Percentiles rank a stretch among this genome's conserved stretches.
phyloP scores from a whole-genome alignment of 2,888 invertebrate genomes.

The Archips xylosteana region DNA sequence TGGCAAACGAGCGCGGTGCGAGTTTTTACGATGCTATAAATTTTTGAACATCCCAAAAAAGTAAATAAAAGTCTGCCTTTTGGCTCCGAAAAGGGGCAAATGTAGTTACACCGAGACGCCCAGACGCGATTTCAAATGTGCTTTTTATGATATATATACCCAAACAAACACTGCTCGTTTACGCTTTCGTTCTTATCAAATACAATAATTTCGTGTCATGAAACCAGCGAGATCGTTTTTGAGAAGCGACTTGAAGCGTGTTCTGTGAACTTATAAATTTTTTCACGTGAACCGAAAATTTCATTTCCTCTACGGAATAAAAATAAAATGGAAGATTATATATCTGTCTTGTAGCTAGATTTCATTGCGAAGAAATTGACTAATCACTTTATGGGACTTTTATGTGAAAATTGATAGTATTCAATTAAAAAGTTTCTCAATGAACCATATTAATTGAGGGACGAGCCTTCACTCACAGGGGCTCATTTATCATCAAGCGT shows the following conservation, averaged over 20 bases:
- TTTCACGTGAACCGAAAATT: conserved; percentile 12
- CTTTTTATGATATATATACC: conserved; percentile 51
- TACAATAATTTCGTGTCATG: conserved; percentile 32
- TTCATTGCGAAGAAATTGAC: background rate
- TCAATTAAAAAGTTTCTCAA: conserved; percentile 40
- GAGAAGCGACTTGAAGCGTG: conserved; percentile 2
- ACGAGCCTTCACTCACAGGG: conserved; percentile 9
- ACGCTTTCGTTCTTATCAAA: conserved; percentile 39
- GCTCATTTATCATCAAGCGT: conserved; percentile 61
- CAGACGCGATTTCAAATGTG: conserved; percentile 58
- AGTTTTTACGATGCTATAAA: conserved; percentile 79
- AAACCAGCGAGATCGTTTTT: conserved; percentile 15
- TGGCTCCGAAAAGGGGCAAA: conserved; percentile 61
- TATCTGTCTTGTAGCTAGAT: background rate
- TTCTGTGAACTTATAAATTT: conserved; percentile 12
- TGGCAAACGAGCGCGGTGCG: conserved; percentile 67
- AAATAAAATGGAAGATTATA: background rate
- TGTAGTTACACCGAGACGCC: conserved; percentile 54
- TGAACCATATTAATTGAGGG: conserved; percentile 15
- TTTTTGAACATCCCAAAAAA: conserved; percentile 78
- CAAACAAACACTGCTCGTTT: conserved; percentile 46
- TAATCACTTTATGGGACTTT: conserved; percentile 2
- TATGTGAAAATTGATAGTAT: conserved; percentile 7
- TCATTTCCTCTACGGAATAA: background rate
- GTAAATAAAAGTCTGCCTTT: conserved; percentile 59